A percentile compares a stretch with the other conserved stretches of the same genome.
Conservation (phyloP, 1,140 invertebrate species). For the Sogatella furcifera region DNA sequence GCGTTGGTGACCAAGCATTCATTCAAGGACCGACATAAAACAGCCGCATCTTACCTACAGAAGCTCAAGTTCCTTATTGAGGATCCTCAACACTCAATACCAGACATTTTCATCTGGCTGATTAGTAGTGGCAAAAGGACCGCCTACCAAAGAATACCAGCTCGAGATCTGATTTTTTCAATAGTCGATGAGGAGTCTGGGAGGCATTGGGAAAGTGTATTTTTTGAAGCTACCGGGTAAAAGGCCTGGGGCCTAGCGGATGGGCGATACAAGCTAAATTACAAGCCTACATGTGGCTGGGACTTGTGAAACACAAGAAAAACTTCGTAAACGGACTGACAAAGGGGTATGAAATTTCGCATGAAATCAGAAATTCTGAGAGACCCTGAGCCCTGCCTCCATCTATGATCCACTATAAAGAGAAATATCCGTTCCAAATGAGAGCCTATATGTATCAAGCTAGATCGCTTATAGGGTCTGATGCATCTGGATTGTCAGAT, state of each 20-base stretch:
- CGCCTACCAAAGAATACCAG: constrained; percentile 67
- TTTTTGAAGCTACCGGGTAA: constrained; percentile 68
- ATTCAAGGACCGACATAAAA: constrained; percentile 66
- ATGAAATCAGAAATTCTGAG: constrained; percentile 60
- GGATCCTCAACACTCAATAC: constrained; percentile 73
- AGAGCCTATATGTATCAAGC: constrained; percentile 84
- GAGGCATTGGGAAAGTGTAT: constrained; percentile 63
- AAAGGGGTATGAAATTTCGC: constrained; percentile 62
- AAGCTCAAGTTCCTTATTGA: constrained; percentile 61
- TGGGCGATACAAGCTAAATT: constrained; percentile 73
- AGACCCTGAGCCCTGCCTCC: constrained; percentile 53
- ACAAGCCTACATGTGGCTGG: constrained; percentile 73
- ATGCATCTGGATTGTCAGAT: constrained; percentile 83
- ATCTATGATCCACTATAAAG: constrained; percentile 53
- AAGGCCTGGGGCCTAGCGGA: constrained; percentile 57
- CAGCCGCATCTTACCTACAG: constrained; percentile 53
- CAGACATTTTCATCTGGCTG: constrained; percentile 84
- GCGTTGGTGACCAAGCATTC: constrained; percentile 68
- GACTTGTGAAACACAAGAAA: constrained; percentile 69
- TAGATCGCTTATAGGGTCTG: constrained; percentile 76
- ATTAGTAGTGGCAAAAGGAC: constrained; percentile 68
- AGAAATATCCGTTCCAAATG: constrained; percentile 73
- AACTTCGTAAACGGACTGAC: constrained; percentile 67
- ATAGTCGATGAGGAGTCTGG: constrained; percentile 66
- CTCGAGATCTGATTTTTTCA: constrained; percentile 69